These are phyloP conservation scores for Aphelenchoides fujianensis DNA, from an alignment of 1,140 invertebrate species.

Conservation along the genomic window DNA sequence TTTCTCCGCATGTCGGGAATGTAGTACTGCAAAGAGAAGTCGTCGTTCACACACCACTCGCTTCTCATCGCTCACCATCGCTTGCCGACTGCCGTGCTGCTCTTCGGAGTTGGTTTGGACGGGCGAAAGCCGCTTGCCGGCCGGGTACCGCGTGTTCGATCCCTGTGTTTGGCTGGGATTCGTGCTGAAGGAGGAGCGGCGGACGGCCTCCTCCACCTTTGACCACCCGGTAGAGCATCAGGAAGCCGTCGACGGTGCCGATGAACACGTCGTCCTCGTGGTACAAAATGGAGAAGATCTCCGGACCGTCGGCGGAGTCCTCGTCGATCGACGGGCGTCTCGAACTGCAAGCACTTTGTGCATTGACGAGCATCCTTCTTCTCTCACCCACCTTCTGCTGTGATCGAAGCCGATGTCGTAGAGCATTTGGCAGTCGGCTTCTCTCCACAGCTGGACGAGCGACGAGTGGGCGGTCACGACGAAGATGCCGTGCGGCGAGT, in stretches of 20 bases:
- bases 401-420: conserved; percentile 66
- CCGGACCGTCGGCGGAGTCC: conserved; percentile 62
- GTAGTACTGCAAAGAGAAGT: conserved; percentile 40
- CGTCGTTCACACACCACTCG: too few relatives aligned
- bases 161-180: conserved; percentile 41
- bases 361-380: background rate
- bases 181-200: background rate
- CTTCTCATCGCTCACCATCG: too few relatives aligned
- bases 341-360: conserved; percentile 11
- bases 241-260: conserved; percentile 67
- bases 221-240: conserved; percentile 64
- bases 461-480: conserved; percentile 66
- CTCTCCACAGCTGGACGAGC: conserved; percentile 67
- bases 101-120: conserved; percentile 29
- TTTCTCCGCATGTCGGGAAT: conserved; percentile 57
- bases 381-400: conserved; percentile 62
- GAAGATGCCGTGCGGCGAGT: conserved; percentile 64
- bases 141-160: conserved; percentile 40
- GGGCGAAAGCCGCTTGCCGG: conserved; percentile 48
- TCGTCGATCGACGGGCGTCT: conserved; percentile 53
- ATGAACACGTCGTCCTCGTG: conserved; percentile 65
- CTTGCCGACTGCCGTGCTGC: conserved; percentile 7
- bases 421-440: conserved; percentile 65
- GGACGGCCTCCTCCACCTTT: conserved; percentile 9
- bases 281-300: conserved; percentile 64